A percentile compares a stretch with the other conserved stretches of the same genome.
Evolutionary conservation across 2,113 vertebrate genomes (phyloP).

Genomic region (Pseudonaja textilis): DNA sequence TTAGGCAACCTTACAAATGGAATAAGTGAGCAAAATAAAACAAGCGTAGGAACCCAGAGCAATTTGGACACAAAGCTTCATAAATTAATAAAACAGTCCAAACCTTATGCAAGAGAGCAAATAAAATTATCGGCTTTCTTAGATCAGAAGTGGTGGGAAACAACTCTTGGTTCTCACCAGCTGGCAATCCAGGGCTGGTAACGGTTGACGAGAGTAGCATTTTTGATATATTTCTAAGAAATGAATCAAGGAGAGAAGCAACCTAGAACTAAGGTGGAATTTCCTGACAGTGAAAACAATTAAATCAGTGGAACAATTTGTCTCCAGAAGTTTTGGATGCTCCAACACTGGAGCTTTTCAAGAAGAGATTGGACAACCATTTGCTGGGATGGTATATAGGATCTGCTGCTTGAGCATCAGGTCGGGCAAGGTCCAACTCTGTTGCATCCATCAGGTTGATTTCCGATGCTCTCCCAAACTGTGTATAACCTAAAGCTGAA

Average conservation of each 20-base stretch:
- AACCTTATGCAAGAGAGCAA: neutral
- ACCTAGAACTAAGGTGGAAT: neutral
- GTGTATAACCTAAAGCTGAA: neutral
- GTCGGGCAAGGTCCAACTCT: neutral
- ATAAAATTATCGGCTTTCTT: neutral
- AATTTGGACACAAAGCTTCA: neutral
- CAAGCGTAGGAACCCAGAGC: neutral
- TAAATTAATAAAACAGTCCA: neutral
- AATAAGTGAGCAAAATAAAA: neutral
- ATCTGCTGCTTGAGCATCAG: neutral
- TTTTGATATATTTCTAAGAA: neutral
- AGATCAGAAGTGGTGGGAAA: neutral
- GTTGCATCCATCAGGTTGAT: neutral
- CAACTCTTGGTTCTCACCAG: neutral
- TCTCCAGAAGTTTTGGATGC: neutral
- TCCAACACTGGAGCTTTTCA: neutral
- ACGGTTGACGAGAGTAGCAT: neutral
- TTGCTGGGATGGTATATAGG: neutral
- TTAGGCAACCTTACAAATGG: neutral
- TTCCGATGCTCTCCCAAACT: neutral
- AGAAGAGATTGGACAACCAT: neutral
- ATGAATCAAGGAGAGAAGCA: neutral
- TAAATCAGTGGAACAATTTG: rapidly evolving
- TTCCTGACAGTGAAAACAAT: neutral
- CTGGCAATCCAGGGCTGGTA: neutral